These are phyloP conservation scores for Amyelois transitella DNA, from an alignment of 1,140 invertebrate species.

Conservation along the genomic window DNA sequence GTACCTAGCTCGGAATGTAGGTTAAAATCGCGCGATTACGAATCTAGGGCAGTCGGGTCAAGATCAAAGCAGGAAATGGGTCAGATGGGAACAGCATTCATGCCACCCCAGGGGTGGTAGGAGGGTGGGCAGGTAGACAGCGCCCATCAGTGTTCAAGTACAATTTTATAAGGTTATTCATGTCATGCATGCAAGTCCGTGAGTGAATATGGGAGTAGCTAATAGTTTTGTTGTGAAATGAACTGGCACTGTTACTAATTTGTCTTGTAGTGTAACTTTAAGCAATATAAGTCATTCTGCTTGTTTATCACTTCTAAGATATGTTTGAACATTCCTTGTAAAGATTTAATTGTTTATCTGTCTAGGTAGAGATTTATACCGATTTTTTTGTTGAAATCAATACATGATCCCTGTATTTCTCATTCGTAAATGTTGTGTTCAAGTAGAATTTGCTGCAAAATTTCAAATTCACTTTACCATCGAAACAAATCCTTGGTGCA, in stretches of 20 bases:
- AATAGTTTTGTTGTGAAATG: not conserved
- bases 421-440: too few relatives aligned
- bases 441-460: too few relatives aligned
- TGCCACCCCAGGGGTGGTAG: conserved; percentile 13
- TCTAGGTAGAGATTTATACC: too few relatives aligned
- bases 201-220: not conserved
- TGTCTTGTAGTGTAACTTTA: too few relatives aligned
- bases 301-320: too few relatives aligned
- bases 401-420: too few relatives aligned
- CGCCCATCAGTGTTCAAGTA: not conserved
- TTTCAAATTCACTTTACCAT: conserved; percentile 4
- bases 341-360: too few relatives aligned
- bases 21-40: conserved; percentile 3
- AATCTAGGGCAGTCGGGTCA: conserved; percentile 37
- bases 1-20: not conserved
- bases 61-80: conserved; percentile 50
- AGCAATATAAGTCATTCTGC: too few relatives aligned
- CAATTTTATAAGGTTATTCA: not conserved
- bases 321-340: too few relatives aligned
- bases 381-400: too few relatives aligned
- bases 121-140: conserved; percentile 7
- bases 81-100: conserved; percentile 44
- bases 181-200: not conserved
- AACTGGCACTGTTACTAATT: too few relatives aligned
- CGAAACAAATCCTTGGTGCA: conserved; percentile 19